Evolutionary conservation across 2,888 invertebrate species (phyloP).

Genomic region (Hirtodrosophila alboralis): DNA sequence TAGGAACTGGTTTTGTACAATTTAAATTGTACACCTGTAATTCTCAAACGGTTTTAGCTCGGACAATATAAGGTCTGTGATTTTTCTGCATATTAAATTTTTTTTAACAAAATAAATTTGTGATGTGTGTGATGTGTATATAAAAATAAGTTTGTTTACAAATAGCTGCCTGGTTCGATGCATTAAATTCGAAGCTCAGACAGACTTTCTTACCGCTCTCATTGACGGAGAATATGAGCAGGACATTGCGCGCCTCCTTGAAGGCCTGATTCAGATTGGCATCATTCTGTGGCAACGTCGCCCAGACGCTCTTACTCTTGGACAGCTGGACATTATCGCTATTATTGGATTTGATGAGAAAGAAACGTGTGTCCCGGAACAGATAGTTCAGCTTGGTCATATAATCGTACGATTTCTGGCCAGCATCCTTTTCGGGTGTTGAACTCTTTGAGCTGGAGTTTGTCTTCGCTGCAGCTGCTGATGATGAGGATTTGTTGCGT

Average conservation of each 20-base stretch:
- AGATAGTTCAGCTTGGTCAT: constrained; percentile 96
- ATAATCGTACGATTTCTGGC: constrained; percentile 89
- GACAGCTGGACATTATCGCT: constrained; percentile 97
- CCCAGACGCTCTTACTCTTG: constrained; percentile 98
- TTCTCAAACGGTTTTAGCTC: too few relatives aligned
- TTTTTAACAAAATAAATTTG: too few relatives aligned
- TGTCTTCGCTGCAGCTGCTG: constrained; percentile 19
- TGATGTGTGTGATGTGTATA: too few relatives aligned
- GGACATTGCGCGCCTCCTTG: constrained; percentile 95
- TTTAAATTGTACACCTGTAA: too few relatives aligned
- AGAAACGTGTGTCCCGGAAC: constrained; percentile 96
- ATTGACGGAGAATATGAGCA: constrained; percentile 98
- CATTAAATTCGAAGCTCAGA: neutral
- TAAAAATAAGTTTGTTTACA: too few relatives aligned
- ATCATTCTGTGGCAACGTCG: constrained; percentile 98
- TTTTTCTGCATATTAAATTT: too few relatives aligned
- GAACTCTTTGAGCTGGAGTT: constrained; percentile 65
- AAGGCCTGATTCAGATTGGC: constrained; percentile 97
- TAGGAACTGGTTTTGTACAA: too few relatives aligned
- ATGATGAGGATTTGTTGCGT: constrained; percentile 64
- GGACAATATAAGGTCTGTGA: too few relatives aligned
- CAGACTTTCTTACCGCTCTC: constrained; percentile 89
- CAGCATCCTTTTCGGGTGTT: constrained; percentile 61
- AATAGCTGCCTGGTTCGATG: too few relatives aligned
- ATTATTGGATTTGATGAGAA: constrained; percentile 98